Evolutionary conservation across 1,140 invertebrate species (phyloP), one percentile per base, ranked within the genome.

Genomic region (Prorops nasuta): DNA sequence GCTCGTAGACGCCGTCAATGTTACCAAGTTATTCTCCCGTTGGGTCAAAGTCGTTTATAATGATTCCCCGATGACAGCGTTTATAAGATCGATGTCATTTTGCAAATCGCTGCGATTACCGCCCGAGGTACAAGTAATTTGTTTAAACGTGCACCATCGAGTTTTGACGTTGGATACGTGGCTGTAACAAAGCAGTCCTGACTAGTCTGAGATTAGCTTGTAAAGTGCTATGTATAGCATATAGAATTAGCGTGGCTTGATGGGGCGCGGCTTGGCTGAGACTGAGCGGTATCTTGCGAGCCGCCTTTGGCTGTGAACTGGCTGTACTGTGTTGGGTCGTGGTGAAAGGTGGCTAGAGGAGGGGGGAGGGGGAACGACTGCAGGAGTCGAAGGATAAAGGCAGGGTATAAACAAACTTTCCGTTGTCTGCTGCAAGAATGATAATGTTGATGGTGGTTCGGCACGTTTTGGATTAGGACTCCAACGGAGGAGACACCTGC

Each of bases 381-480:
- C 18, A 20, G 22, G 19, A n/a, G 39, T 24, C 10, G 51, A 51
- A 47, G 19, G 50, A 59, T 41, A 51, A 49, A 35, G 41, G 51
- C 37, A 19, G 40, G 35, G 34, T 63, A 52, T 55, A 50, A 63
- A 64, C 60, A 68, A 71, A 67, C 62, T 69, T 69, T 59, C 46
- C 54, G 53, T 56, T 62, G 59, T 62, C 58, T 71, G 67, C 66
- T 61, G 58, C 66, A 66, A 66, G 67, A 72, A 70, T 71, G 69
- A 72, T 72, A 72, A 70, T 71, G 66, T 44, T 55, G 48, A 58
- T 53, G 38, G 54, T 42, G n/a, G 58, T 56, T 57, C 55, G 52
- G 64, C 64, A 68, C 66, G 58, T 68, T 69, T 68, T 64, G 69
- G 65, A 71, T 71, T 68, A 66, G 62, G 49, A 62, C 58, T 60